Conservation (phyloP, 1,140 invertebrate species). For the Heterodera carotae region DNA sequence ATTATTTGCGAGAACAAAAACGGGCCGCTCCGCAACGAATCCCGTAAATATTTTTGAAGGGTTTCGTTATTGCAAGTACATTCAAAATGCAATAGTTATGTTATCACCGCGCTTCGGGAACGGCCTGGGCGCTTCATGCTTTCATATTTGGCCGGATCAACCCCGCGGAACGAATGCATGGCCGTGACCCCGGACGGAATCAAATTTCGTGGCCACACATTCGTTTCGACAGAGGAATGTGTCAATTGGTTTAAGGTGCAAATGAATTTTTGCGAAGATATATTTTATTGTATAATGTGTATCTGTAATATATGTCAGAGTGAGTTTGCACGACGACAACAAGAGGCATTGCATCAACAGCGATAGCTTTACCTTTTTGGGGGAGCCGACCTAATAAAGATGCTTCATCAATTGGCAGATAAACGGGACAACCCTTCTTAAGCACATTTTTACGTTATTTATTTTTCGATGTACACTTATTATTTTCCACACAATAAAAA, state of each 20-base stretch:
- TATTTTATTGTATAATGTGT: not conserved
- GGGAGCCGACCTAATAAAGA: not conserved
- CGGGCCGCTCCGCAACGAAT: conserved; percentile 82
- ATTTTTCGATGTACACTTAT: not conserved
- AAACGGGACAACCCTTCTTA: not conserved
- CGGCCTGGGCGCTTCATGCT: conserved; percentile 92
- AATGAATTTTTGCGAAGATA: not conserved
- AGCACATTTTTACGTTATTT: not conserved
- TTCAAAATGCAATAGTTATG: conserved; percentile 45
- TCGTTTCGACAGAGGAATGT: conserved; percentile 79
- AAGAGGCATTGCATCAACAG: not conserved
- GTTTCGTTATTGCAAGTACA: not conserved
- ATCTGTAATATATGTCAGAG: not conserved
- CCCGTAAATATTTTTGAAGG: conserved; percentile 76
- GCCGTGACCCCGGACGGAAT: conserved; percentile 89
- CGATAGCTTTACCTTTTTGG: not conserved
- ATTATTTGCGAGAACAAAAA: conserved; percentile 82
- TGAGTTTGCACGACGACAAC: not conserved
- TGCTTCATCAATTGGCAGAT: not conserved
- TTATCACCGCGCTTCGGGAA: conserved; percentile 70
- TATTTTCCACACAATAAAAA: too few relatives aligned
- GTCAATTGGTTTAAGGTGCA: conserved; percentile 80
- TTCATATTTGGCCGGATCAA: conserved; percentile 83
- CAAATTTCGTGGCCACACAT: conserved; percentile 83
- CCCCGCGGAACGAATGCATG: conserved; percentile 85